Percentiles rank a stretch among this genome's conserved stretches.
These are phyloP conservation scores for Misgurnus anguillicaudatus DNA, from an alignment of 2,113 vertebrate genomes.

Conservation along the genomic window DNA sequence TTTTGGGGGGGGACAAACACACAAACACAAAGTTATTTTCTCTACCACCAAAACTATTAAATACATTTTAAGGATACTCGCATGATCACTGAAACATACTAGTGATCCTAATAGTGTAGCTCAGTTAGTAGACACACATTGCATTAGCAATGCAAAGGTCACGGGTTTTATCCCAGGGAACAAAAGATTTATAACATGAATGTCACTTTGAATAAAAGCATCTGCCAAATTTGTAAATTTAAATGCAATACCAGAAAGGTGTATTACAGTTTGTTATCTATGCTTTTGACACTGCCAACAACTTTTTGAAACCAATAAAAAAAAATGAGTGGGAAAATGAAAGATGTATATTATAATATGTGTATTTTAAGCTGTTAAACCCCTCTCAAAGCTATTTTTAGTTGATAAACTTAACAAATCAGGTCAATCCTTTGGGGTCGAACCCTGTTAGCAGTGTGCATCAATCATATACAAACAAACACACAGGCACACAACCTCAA, in stretches of 20 bases:
- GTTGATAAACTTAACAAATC: slow-evolving; percentile 64
- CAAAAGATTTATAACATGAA: too few relatives aligned
- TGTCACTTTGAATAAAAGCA: too few relatives aligned
- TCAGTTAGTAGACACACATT: too few relatives aligned
- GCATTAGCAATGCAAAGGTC: too few relatives aligned
- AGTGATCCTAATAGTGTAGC: too few relatives aligned
- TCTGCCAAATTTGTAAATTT: too few relatives aligned
- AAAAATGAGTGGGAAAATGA: background rate
- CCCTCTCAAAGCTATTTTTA: slow-evolving; percentile 20
- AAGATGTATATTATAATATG: background rate
- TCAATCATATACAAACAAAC: slow-evolving; percentile 53
- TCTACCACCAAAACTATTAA: background rate
- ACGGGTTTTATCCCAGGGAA: too few relatives aligned
- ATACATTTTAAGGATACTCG: background rate
- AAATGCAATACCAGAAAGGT: background rate
- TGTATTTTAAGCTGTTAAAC: too few relatives aligned
- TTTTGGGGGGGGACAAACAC: slow-evolving; percentile 14
- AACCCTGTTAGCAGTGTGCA: slow-evolving; percentile 56
- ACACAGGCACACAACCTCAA: slow-evolving; percentile 54
- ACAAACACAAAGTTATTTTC: background rate
- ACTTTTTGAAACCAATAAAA: too few relatives aligned
- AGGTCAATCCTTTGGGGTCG: slow-evolving; percentile 70
- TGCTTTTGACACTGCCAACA: too few relatives aligned
- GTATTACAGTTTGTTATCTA: too few relatives aligned
- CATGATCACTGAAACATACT: background rate